These are phyloP conservation scores for Gallinago jamesoni DNA, from an alignment of 2,113 vertebrate species.

Conservation along the genomic window DNA sequence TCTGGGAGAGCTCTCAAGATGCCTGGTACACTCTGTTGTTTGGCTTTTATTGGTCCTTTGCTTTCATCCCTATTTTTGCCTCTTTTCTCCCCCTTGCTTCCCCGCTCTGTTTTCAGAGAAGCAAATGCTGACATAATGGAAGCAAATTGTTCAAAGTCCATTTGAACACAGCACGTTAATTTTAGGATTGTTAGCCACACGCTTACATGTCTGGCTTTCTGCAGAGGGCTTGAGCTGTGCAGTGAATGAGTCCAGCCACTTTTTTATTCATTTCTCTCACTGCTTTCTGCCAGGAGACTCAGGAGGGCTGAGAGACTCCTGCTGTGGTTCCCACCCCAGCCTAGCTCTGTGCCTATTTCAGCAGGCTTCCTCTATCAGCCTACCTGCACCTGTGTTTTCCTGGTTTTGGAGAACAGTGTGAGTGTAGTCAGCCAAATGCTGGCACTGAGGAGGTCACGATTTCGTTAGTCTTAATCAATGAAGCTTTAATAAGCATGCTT, in stretches of 20 bases:
- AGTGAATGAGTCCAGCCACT: neutral
- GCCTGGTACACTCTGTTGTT: neutral
- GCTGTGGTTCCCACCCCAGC: neutral
- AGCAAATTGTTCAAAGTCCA: neutral
- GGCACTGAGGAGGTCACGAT: neutral
- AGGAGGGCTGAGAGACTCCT: neutral
- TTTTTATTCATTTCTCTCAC: neutral
- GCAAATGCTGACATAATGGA: neutral
- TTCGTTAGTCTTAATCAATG: neutral
- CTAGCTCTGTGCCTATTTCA: neutral
- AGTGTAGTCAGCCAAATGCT: neutral
- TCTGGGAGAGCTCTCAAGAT: neutral
- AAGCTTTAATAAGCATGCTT: neutral
- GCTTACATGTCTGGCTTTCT: neutral
- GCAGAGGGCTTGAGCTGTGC: neutral
- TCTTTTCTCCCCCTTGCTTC: neutral
- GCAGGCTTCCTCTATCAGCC: neutral
- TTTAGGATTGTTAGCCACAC: neutral
- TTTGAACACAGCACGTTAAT: slow-evolving; percentile 22
- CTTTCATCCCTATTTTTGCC: neutral
- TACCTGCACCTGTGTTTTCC: neutral
- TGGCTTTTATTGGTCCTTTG: neutral
- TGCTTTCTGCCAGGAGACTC: neutral
- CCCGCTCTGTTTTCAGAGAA: neutral
- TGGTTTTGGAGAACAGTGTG: neutral